phyloP scores from a whole-genome alignment of 2,113 vertebrate genomes.

The Rhineura floridana region DNA sequence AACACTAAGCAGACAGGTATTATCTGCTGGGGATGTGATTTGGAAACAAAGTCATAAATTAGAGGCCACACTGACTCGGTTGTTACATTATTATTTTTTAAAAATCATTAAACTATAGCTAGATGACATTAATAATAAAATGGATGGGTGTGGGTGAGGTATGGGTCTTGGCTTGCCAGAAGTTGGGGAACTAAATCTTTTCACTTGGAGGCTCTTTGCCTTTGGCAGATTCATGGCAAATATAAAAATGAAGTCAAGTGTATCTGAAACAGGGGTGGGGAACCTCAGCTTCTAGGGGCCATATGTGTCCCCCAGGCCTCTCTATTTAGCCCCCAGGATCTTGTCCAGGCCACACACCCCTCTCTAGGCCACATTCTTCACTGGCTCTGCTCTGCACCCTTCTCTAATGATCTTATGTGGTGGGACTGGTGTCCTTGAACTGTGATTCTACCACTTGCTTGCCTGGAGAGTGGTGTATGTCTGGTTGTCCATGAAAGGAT shows the following conservation, averaged over 20 bases:
- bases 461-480: too few relatives aligned
- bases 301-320: too few relatives aligned
- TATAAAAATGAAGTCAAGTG: not conserved
- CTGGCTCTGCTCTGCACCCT: too few relatives aligned
- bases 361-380: too few relatives aligned
- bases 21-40: not conserved
- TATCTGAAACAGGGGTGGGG: too few relatives aligned
- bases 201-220: not conserved
- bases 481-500: too few relatives aligned
- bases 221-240: not conserved
- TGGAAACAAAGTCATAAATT: constrained; percentile 3
- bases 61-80: not conserved
- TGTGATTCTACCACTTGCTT: too few relatives aligned
- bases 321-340: too few relatives aligned
- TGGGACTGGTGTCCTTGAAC: too few relatives aligned
- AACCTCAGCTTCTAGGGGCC: too few relatives aligned
- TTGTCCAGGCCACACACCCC: too few relatives aligned
- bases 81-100: not conserved
- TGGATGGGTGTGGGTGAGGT: not conserved
- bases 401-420: too few relatives aligned
- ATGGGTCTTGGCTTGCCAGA: not conserved
- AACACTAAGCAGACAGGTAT: not conserved
- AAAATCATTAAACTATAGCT: not conserved
- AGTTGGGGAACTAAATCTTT: not conserved
- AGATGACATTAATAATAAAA: constrained; percentile 7